These are phyloP conservation scores for Lepidothrix coronata DNA, from an alignment of 2,113 vertebrate species.

Conservation along the genomic window DNA sequence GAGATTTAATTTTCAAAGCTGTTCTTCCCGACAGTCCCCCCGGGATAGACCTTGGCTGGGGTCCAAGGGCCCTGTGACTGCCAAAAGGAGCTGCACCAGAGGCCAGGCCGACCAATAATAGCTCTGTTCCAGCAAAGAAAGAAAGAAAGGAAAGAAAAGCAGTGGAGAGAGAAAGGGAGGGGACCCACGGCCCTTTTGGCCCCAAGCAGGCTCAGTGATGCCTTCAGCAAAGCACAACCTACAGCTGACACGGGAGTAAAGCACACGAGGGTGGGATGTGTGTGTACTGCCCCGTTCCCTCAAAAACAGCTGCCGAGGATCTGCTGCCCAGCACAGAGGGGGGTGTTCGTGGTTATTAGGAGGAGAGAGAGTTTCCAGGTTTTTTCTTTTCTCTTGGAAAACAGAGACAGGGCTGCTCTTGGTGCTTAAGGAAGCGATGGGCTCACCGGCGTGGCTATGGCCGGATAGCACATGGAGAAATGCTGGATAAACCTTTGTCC, in stretches of 20 bases:
- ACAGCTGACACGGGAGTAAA: neutral
- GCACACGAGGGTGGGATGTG: neutral
- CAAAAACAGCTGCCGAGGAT: neutral
- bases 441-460: neutral
- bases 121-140: neutral
- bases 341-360: neutral
- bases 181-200: neutral
- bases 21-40: neutral
- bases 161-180: neutral
- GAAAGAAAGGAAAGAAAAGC: neutral
- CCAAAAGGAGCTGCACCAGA: neutral
- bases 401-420: neutral
- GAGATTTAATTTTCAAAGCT: constrained; percentile 59
- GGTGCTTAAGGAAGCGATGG: neutral
- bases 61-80: neutral
- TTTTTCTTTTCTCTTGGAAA: neutral
- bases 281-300: neutral
- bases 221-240: constrained; percentile 5
- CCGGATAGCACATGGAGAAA: neutral
- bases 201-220: neutral
- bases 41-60: constrained; percentile 21
- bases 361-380: neutral
- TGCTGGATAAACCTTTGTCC: neutral
- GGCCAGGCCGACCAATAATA: neutral
- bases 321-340: neutral